A percentile compares a stretch with the other conserved stretches of the same genome.
These are phyloP conservation scores for Epirrita christyi DNA, from an alignment of 2,888 invertebrate genomes.

Conservation along the genomic window DNA sequence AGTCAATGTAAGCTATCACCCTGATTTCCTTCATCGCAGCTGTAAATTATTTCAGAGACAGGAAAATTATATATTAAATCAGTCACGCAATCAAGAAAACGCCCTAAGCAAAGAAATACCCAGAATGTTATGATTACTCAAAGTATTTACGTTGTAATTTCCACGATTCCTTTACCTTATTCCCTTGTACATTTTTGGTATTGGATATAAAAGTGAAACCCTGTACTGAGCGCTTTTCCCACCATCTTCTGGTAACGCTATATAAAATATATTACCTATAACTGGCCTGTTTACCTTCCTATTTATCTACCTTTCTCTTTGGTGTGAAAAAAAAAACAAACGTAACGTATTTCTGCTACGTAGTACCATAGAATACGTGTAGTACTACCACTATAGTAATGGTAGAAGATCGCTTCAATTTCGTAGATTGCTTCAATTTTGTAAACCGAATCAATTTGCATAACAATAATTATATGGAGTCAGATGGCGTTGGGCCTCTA, in stretches of 20 bases:
- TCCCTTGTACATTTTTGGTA: neutral
- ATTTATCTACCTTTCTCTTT: no score
- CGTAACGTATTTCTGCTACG: no score
- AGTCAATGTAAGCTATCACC: neutral
- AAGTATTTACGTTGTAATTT: neutral
- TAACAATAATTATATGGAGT: neutral
- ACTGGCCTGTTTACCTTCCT: no score
- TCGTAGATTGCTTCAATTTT: neutral
- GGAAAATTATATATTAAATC: neutral
- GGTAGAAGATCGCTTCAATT: neutral
- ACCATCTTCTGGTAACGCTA: neutral
- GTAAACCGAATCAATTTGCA: no score
- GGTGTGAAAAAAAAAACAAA: no score
- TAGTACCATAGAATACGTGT: no score
- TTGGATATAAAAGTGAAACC: neutral
- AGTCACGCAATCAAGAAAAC: neutral
- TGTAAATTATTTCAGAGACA: neutral
- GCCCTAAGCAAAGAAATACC: conserved; percentile 3
- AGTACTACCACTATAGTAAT: no score
- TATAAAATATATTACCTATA: no score
- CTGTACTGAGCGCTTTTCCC: neutral
- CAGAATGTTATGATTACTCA: conserved; percentile 1
- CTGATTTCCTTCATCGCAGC: neutral
- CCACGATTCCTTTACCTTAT: neutral
- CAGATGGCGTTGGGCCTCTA: neutral